These are phyloP conservation scores for Gymnothorax javanicus DNA, from an alignment of 2,797 vertebrate species.

Conservation along the genomic window DNA sequence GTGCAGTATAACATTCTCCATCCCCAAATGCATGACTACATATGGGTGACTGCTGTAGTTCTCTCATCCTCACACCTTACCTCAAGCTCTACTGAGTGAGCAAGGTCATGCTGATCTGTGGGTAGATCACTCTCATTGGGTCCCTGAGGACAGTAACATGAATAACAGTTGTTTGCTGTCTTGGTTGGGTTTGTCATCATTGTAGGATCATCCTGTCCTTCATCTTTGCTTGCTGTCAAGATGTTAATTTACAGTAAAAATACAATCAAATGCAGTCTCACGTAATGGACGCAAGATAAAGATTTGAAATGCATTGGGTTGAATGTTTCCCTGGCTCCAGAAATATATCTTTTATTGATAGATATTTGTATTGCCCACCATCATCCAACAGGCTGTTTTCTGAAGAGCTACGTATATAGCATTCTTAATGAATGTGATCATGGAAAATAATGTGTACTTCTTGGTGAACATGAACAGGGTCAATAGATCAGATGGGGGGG, in stretches of 20 bases:
- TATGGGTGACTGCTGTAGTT: not conserved
- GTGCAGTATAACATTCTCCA: not conserved
- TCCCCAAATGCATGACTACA: not conserved
- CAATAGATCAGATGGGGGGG: too few species aligned
- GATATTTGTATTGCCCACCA: too few species aligned
- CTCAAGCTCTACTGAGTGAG: constrained; percentile 80
- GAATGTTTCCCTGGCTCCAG: too few species aligned
- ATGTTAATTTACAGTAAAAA: constrained; percentile 63
- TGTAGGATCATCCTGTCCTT: constrained; percentile 73
- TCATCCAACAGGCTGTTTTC: too few species aligned
- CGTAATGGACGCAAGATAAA: too few species aligned
- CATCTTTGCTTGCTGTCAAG: constrained; percentile 78
- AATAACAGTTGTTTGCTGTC: constrained; percentile 76
- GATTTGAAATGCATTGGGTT: too few species aligned
- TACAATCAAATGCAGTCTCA: constrained; percentile 69
- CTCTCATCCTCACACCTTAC: not conserved
- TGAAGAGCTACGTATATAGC: too few species aligned
- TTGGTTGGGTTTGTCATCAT: constrained; percentile 73
- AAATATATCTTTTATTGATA: too few species aligned
- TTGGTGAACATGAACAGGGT: too few species aligned
- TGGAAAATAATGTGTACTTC: too few species aligned
- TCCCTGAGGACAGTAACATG: constrained; percentile 75
- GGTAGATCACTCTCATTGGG: constrained; percentile 82
- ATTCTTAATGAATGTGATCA: too few species aligned
- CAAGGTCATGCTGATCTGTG: constrained; percentile 82